Base-by-base conservation (phyloP, 2,888 invertebrate genomes). In the Apamea monoglypha region DNA sequence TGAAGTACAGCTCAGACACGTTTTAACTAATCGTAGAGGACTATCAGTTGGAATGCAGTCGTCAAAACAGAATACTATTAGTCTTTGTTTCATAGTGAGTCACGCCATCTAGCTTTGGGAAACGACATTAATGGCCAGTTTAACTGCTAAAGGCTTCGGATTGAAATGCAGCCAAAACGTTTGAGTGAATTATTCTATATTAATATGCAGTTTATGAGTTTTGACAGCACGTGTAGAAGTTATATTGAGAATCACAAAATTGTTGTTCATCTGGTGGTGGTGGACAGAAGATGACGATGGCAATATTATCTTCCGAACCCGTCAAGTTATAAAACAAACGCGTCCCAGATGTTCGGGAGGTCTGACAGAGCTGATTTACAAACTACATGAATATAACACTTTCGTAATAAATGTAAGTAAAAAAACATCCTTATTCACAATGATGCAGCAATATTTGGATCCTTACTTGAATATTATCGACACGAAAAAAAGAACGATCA, bases 81-180 rank as follows among this genome's bases (percentile, higher is more conserved):
- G 47, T 66, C 74, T 74, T 72, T 69, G 74, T 79, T 74, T 36
- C 29, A 47, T 16, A 16, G 32, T 78, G 56, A 80, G 44, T 83
- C 73, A 83, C 83, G 87, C 83, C 85, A 88, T 86, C 88, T 88
- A 88, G 84, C 40, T 73, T 56, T 59, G 50, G 56, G 29, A 72
- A 16, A 66, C 53, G 68, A 74, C 56, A 88, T 80, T 79, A 82
- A 68, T 50, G 21, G 18, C 3, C 44, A 53, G 47, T 64, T 59
- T 32, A 50, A 71, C 32, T 56, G 50, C 59, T 66, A 71, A 74
- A 79, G 79, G 75, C 21, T 80, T 73, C n/a, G 61, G 32, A 66
- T 85, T 83, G 76, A 83, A 86, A 71, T 80, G 64, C 56, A 80
- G 86, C 86, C 78, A 85, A 85, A 56, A 70, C 40, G 16, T 74